Base-by-base conservation (phyloP, 2,797 vertebrate genomes). In the Odontamblyopus lacepedii region DNA sequence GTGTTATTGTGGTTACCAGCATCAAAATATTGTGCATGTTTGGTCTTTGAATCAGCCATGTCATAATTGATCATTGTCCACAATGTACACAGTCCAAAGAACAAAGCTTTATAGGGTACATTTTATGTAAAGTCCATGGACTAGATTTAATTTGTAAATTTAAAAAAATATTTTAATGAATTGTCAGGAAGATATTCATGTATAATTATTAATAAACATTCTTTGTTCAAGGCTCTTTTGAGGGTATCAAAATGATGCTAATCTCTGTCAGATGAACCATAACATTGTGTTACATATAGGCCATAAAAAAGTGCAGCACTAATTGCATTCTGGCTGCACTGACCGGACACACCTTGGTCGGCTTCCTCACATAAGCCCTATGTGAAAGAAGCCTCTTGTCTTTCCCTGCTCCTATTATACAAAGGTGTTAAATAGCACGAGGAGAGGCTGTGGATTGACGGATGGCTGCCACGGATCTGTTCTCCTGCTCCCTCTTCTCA, bases 381-480 rank as follows among this genome's bases (percentile, higher is more conserved):
- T 76, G 77, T 84, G 82, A 84, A 85, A 76, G 82, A 83, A 72
- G 59, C 76, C 83, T 76, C 87, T 84, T 75, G 71, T 82, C 77
- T 88, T 82, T 75, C 84, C 70, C 44, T 71, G 68, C 70, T 79
- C 64, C 79, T 73, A 83, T 89, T 86, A 76, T 86, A 65, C 56
- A 32, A 74, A 83, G 82, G 85, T 86, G 82, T 85, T 87, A 79
- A 86, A 86, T 83, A 74, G 85, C 85, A 79, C 71, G 77, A 70
- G 29, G 30, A 77, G 63, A 73, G 50, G 62, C 71, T 56, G 72
- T 62, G 72, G 80, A 86, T 67, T 82, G 85, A 86, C 59, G 74
- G 75, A 75, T 79, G 70, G 73, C 69, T 84, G 82, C 76, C 75
- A 16, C 27, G 68, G 78, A 78, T 74, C 76, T 70, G 41, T 19